A percentile compares a stretch with the other conserved stretches of the same genome.
Evolutionary conservation across 2,888 invertebrate species (phyloP).

Genomic region (Scaptomyza flava): DNA sequence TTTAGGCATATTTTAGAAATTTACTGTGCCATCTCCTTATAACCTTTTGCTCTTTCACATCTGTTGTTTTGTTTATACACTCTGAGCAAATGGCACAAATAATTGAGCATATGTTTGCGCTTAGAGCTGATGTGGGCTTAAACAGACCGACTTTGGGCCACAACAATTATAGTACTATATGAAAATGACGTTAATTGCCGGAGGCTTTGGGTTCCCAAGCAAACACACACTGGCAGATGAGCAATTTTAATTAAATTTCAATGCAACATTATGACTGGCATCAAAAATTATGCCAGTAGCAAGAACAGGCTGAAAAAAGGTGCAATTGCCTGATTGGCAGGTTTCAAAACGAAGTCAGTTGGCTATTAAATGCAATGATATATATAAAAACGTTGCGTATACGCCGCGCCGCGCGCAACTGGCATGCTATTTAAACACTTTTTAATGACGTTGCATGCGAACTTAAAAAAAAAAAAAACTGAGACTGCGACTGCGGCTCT

Average conservation of each 20-base stretch:
- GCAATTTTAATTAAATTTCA: constrained; percentile 67
- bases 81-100: constrained; percentile 24
- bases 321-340: constrained; percentile 7
- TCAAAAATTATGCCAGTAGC: constrained; percentile 39
- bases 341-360: constrained; percentile 23
- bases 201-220: constrained; percentile 6
- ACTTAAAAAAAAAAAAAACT: background rate
- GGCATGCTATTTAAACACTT: constrained; percentile 56
- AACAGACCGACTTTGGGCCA: constrained; percentile 8
- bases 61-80: constrained; percentile 18
- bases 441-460: constrained; percentile 59
- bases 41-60: constrained; percentile 2
- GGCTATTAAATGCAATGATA: constrained; percentile 49
- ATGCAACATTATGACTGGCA: constrained; percentile 36
- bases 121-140: constrained; percentile 7
- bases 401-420: constrained; percentile 37
- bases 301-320: constrained; percentile 4
- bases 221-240: constrained; percentile 4
- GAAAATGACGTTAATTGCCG: constrained; percentile 25
- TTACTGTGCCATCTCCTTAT: background rate
- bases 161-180: constrained; percentile 43
- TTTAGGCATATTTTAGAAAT: constrained; percentile 2
- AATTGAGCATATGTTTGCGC: constrained; percentile 13
- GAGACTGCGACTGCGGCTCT: constrained; percentile 3
- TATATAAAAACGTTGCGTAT: constrained; percentile 34